Percentiles rank a stretch among this genome's conserved stretches.
Conservation (phyloP, 2,797 vertebrate genomes). For the Tenualosa thibaudeaui region DNA sequence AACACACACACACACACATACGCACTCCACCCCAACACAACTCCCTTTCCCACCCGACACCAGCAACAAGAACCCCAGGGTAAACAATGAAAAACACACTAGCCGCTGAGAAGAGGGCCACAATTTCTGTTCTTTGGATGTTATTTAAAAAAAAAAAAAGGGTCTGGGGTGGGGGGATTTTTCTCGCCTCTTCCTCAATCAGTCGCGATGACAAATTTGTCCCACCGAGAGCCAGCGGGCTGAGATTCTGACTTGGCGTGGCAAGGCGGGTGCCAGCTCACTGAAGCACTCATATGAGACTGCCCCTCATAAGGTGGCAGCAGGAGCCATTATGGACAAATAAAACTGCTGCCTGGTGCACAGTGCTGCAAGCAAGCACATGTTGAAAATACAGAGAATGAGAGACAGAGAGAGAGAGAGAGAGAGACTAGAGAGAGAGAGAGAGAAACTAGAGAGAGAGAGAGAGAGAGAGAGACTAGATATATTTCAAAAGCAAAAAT, state of each 20-base stretch:
- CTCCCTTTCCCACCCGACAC: background rate
- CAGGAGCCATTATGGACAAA: slow-evolving; percentile 52
- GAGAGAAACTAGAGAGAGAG: slow-evolving; percentile 28
- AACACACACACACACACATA: no score
- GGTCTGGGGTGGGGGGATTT: slow-evolving; percentile 27
- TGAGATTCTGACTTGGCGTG: slow-evolving; percentile 48
- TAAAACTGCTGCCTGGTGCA: slow-evolving; percentile 44
- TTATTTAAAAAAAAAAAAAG: background rate
- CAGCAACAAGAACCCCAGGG: background rate
- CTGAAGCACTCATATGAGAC: slow-evolving; percentile 54
- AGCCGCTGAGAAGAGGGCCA: background rate
- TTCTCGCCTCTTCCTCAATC: slow-evolving; percentile 47
- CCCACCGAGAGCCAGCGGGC: slow-evolving; percentile 50
- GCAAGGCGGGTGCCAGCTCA: slow-evolving; percentile 31
- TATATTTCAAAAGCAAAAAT: background rate
- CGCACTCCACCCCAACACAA: background rate
- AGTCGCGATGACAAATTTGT: slow-evolving; percentile 58
- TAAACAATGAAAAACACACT: slow-evolving; percentile 18
- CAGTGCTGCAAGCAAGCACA: slow-evolving; percentile 40
- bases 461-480: background rate
- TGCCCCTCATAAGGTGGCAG: slow-evolving; percentile 41
- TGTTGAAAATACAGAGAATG: background rate
- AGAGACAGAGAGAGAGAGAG: slow-evolving; percentile 36
- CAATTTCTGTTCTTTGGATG: background rate
- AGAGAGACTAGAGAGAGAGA: slow-evolving; percentile 33